Base-by-base conservation (phyloP, 2,888 invertebrate genomes). In the Fragum whitleyi region DNA sequence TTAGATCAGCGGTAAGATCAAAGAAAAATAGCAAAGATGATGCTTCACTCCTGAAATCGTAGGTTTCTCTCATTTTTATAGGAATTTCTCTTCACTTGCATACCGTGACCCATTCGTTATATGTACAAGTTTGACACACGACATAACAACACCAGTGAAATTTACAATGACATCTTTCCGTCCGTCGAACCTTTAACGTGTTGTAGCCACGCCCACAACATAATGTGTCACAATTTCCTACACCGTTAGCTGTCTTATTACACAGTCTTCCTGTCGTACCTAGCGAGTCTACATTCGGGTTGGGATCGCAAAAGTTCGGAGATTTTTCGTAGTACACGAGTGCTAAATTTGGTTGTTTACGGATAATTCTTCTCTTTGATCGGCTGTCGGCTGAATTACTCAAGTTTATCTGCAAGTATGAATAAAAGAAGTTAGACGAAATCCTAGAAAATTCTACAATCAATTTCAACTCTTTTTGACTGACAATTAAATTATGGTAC, bases 261-360 rank as follows among this genome's bases (percentile, higher is more conserved):
- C 94, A 94, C 74, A 90, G 82, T 21, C 93, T 86, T 1, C 93
- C 93, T 23, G 89, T 88, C 23, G 93, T 93, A 0, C 94, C 94
- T 0, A 90, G 90, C 0, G 91, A 90, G 62, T 92, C 92, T 1
- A 91, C 85, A n/a, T 83, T 65, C 0, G 92, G 88, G 82, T 94
- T 93, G 19, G 90, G 86, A 39, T 93, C 96, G 94, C 99, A 99
- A 95, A 98, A 99, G 94, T 98, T 98, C 0, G 99, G 99, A 19
- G 98, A 98, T 88, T 97, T 97, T 91, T 98, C 98, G 90, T 98
- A 95, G 94, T 97, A 99, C 51, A 99, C 97, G 86, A 99, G 95
- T 94, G 89, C 89, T 65, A 87, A 87, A 21, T 87, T 88, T 29
- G 86, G 83, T 14, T 90, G 90, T 39, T 85, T 85, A 59, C 83